Base-by-base conservation (phyloP, 2,113 vertebrate genomes). In the Pedionomus torquatus region DNA sequence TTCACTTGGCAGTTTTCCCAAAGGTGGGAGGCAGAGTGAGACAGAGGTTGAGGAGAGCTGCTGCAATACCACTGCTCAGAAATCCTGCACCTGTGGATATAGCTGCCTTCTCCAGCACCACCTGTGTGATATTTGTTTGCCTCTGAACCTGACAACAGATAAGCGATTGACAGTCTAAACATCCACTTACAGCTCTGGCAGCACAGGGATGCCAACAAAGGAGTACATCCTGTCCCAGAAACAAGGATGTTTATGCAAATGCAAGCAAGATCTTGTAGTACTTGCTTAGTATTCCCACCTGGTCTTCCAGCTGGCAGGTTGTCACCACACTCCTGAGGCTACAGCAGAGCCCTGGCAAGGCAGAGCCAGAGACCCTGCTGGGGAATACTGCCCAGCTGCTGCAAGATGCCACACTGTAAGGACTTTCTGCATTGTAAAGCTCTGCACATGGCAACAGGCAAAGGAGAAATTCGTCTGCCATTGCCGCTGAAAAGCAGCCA, bases 41-140 rank as follows among this genome's bases (percentile, higher is more conserved):
- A 18, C 2, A n/a, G 5, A 11, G 11, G 6, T 3, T 8, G 14
- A 48, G 19, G 13, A 76, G 9, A 63, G 44, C 20, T 4, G 2
- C 13, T 2, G 2, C 16, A 68, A 10, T 25, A 43, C 5, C 23
- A 5, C 11, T 1, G 0, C 37, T 82, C 4, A 2, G 60, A 90
- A 49, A 44, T 54, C 23, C 23, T 61, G 14, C 11, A 55, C 6
- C 19, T 58, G 10, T 23, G 31, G 31, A 60, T 64, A 28, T 30
- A 69, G n/a, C 13, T 89, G 16, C 23, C 26, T 44, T 48, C 46
- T 91, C 46, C 71, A 95, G 31, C 3, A 2, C 4, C 2, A 46
- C 11, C 9, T 41, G 2, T 2, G 3, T 39, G 44, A 17, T 39
- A 31, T 19, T 49, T 77, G 21, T 24, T 54, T 54, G 26, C 52